Conservation (phyloP, 2,113 vertebrate species). For the Todiramphus saurophagus region DNA sequence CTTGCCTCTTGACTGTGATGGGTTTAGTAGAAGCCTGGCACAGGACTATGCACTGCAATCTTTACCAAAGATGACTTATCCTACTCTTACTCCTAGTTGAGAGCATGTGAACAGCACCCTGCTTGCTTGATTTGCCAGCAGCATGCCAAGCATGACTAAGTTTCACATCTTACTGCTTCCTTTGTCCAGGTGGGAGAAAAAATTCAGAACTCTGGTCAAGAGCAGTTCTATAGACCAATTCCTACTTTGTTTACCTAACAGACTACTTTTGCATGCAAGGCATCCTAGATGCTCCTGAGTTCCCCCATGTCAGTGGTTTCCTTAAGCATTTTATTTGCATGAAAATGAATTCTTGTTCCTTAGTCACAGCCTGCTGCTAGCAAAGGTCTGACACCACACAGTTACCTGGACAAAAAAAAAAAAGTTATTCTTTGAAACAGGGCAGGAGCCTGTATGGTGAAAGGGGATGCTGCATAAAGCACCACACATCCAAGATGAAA, state of each 20-base stretch:
- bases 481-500: background rate
- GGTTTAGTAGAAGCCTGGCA: background rate
- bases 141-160: background rate
- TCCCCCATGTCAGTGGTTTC: background rate
- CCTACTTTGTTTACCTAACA: background rate
- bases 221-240: background rate
- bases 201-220: background rate
- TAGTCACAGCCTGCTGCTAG: background rate
- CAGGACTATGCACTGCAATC: background rate
- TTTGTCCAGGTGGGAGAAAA: background rate
- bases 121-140: background rate
- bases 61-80: background rate
- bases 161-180: background rate
- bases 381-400: background rate
- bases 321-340: background rate
- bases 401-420: background rate
- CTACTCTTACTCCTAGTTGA: background rate
- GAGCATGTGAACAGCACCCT: rapidly evolving
- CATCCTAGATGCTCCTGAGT: background rate
- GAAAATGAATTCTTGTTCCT: background rate
- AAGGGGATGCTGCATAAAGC: background rate
- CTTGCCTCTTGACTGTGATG: background rate
- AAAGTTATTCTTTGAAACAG: background rate
- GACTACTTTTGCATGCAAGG: background rate
- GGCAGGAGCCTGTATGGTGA: background rate